Evolutionary conservation across 2,113 vertebrate genomes (phyloP).

Genomic region (Trinectes maculatus): DNA sequence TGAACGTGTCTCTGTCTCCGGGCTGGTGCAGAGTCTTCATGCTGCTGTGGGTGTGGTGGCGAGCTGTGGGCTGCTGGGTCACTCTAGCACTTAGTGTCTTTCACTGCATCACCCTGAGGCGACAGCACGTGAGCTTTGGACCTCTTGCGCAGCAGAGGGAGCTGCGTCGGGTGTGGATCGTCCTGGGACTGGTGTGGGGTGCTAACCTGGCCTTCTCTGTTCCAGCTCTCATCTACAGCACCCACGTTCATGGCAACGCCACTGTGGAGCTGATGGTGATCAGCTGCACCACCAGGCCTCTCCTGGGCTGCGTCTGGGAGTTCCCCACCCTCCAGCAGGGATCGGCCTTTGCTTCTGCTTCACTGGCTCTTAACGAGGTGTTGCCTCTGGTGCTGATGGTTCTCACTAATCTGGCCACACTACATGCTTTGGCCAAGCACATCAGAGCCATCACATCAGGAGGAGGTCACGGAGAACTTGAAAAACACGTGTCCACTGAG

Average conservation of each 20-base stretch:
- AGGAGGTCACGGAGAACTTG: constrained; percentile 46
- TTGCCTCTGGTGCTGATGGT: constrained; percentile 82
- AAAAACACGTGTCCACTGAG: constrained; percentile 72
- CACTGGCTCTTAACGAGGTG: constrained; percentile 81
- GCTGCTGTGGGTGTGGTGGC: constrained; percentile 86
- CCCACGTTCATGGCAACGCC: constrained; percentile 70
- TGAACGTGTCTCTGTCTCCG: constrained; percentile 74
- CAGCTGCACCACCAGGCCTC: constrained; percentile 82
- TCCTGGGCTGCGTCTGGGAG: constrained; percentile 84
- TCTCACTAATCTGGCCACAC: constrained; percentile 76
- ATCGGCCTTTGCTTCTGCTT: constrained; percentile 75
- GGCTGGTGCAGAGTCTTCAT: constrained; percentile 83
- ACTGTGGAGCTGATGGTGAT: constrained; percentile 84
- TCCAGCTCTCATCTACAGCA: constrained; percentile 77
- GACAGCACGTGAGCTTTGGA: constrained; percentile 65
- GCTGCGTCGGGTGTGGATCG: constrained; percentile 63
- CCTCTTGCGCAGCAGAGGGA: constrained; percentile 67
- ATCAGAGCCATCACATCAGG: constrained; percentile 71
- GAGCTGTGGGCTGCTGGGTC: constrained; percentile 82
- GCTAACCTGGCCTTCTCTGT: constrained; percentile 77
- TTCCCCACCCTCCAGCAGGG: constrained; percentile 77
- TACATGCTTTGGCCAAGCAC: constrained; percentile 79
- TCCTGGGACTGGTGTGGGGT: constrained; percentile 76
- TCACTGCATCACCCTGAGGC: constrained; percentile 79
- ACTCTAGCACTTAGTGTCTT: constrained; percentile 82